Conservation (phyloP, 1,140 invertebrate species). For the Phthorimaea operculella region DNA sequence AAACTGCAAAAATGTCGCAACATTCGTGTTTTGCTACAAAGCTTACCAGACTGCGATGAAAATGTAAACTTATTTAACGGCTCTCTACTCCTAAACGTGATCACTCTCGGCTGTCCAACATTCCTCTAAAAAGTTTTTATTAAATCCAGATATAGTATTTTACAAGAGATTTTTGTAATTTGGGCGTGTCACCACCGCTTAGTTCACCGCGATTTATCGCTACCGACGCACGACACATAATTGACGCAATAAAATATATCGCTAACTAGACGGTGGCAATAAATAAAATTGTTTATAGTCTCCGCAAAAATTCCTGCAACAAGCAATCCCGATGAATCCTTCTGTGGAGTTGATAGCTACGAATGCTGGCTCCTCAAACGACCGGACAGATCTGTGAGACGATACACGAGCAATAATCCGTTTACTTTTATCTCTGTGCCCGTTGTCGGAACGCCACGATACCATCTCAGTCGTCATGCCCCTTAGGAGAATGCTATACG, state of each 20-base stretch:
- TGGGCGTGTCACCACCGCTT: too few species aligned
- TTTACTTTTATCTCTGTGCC: slow-evolving; percentile 59
- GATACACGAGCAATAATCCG: slow-evolving; percentile 57
- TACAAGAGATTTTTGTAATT: too few species aligned
- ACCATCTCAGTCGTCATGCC: slow-evolving; percentile 1
- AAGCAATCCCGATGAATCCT: background rate
- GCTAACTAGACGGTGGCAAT: background rate
- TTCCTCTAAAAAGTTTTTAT: too few species aligned
- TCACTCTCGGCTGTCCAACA: too few species aligned
- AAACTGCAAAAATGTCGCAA: too few species aligned
- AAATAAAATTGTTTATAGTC: background rate
- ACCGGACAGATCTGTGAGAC: slow-evolving; percentile 36
- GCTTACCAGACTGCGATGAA: too few species aligned
- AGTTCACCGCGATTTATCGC: background rate
- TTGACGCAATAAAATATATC: slow-evolving; percentile 2
- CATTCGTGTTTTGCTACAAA: too few species aligned
- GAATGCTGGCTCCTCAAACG: slow-evolving; percentile 16
- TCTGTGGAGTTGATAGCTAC: background rate
- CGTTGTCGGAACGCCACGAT: slow-evolving; percentile 30
- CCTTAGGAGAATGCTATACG: slow-evolving; percentile 17
- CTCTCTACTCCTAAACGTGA: too few species aligned
- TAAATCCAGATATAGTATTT: too few species aligned
- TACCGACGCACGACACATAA: background rate
- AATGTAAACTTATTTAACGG: too few species aligned
- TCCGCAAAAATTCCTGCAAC: background rate